These are phyloP conservation scores for Bradypus variegatus DNA, from an alignment of 2,797 vertebrate genomes.

Conservation along the genomic window DNA sequence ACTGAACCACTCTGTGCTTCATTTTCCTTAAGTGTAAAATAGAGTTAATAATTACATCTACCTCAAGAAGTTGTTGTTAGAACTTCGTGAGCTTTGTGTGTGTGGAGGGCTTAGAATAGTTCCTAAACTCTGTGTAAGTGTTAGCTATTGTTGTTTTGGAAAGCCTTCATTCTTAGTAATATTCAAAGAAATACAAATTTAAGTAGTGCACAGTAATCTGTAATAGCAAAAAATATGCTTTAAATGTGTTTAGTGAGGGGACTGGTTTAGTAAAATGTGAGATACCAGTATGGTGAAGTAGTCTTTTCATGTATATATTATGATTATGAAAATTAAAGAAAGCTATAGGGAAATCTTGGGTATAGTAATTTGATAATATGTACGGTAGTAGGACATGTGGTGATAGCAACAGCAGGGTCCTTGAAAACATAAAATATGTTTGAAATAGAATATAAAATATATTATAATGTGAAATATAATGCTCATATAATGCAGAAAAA, in stretches of 20 bases:
- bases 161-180: slow-evolving; percentile 22
- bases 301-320: neutral
- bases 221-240: neutral
- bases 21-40: neutral
- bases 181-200: neutral
- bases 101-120: neutral
- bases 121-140: neutral
- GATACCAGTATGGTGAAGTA: neutral
- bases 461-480: neutral
- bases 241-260: neutral
- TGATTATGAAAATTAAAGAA: neutral
- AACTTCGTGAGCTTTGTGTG: neutral
- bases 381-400: neutral
- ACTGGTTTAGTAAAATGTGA: neutral
- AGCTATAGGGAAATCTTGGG: neutral
- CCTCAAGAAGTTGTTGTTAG: neutral
- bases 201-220: neutral
- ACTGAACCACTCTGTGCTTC: neutral
- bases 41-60: neutral
- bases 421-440: neutral
- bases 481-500: neutral
- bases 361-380: neutral
- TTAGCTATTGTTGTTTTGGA: neutral
- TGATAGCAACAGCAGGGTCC: neutral
- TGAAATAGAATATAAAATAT: too few relatives aligned